Conservation (phyloP, 2,113 vertebrate species). For the Craseonycteris thonglongyai region DNA sequence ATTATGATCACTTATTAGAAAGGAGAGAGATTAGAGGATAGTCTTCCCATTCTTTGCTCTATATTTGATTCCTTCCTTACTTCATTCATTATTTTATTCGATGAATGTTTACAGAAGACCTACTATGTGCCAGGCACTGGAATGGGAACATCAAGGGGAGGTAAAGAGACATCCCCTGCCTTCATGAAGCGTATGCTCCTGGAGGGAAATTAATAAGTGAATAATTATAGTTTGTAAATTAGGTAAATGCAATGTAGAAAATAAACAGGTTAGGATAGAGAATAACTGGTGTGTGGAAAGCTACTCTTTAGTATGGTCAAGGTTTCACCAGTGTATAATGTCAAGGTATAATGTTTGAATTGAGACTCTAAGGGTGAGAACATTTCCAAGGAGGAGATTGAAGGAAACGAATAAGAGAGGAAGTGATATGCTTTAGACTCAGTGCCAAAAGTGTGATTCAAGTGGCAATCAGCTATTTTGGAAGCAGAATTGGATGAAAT, state of each 20-base stretch:
- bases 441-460: background rate
- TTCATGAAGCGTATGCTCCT: background rate
- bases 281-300: background rate
- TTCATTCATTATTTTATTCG: background rate
- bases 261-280: background rate
- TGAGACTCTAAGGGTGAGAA: slow-evolving; percentile 10
- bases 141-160: background rate
- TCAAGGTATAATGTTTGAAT: background rate
- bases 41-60: background rate
- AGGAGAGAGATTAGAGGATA: background rate
- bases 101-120: background rate
- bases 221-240: background rate
- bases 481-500: background rate
- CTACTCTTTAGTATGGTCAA: background rate
- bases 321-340: background rate
- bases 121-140: background rate
- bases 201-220: background rate
- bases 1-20: background rate
- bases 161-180: background rate
- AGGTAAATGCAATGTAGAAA: background rate
- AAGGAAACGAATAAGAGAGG: background rate
- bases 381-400: background rate
- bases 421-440: background rate
- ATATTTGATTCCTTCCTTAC: background rate
- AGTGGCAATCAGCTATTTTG: background rate